phyloP scores from a whole-genome alignment of 1,140 invertebrate species.

The Drosophila prosaltans region DNA sequence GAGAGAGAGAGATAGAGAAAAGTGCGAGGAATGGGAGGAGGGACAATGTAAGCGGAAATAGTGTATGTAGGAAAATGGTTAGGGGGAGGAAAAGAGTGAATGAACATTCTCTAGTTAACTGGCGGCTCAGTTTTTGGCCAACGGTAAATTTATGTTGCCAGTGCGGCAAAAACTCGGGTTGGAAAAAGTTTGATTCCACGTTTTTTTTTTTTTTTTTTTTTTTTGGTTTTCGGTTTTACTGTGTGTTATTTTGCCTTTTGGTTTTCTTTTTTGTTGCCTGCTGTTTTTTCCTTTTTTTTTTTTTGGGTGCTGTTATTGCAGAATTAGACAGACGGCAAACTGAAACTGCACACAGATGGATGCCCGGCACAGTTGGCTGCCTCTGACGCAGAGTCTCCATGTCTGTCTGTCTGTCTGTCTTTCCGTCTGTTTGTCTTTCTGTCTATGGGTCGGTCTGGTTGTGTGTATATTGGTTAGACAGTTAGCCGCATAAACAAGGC shows the following conservation, averaged over 20 bases:
- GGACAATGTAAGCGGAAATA: neutral
- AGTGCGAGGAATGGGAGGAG: neutral
- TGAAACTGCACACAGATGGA: constrained; percentile 75
- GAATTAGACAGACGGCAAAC: constrained; percentile 72
- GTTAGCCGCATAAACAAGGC: constrained; percentile 78
- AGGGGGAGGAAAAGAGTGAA: too few relatives aligned
- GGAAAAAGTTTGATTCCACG: constrained; percentile 54
- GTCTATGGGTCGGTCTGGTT: constrained; percentile 18
- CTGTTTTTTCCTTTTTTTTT: constrained; percentile 50
- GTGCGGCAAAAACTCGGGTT: constrained; percentile 55
- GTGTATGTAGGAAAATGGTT: neutral
- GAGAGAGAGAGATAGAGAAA: neutral
- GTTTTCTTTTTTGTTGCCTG: constrained; percentile 18
- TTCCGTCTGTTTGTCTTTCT: constrained; percentile 6
- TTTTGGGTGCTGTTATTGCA: constrained; percentile 63
- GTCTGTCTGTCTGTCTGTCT: constrained; percentile 16
- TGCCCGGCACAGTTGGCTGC: constrained; percentile 74
- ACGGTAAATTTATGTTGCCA: constrained; percentile 77
- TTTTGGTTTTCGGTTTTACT: constrained; percentile 26
- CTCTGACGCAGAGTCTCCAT: constrained; percentile 51
- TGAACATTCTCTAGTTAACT: constrained; percentile 56
- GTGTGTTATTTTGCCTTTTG: neutral
- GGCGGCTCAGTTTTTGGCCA: constrained; percentile 72
- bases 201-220: constrained; percentile 36
- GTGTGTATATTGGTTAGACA: constrained; percentile 59